Percentiles rank a stretch among this genome's conserved stretches.
Conservation (phyloP, 2,797 vertebrate genomes). For the Xenops minutus region DNA sequence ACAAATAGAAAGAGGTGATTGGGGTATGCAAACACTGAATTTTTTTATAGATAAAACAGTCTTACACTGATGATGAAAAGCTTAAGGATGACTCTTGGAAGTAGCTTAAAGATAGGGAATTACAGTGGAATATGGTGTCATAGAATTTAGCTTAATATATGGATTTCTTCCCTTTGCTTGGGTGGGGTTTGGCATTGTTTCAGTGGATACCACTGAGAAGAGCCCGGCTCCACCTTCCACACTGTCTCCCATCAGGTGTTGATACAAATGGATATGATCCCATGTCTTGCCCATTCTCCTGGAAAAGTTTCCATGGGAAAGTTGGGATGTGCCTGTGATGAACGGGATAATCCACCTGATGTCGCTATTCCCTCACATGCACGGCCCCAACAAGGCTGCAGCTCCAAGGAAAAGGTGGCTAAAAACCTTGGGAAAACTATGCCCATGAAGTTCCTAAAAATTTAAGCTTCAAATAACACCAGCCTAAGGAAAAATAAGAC, state of each 20-base stretch:
- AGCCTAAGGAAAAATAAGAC: background rate
- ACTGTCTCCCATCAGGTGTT: background rate
- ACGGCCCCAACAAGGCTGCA: background rate
- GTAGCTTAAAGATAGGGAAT: background rate
- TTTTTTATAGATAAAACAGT: background rate
- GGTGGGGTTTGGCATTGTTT: background rate
- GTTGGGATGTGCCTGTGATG: background rate
- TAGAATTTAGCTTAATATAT: too few relatives aligned
- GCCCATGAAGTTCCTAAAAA: accelerated
- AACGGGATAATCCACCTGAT: background rate
- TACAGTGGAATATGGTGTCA: background rate
- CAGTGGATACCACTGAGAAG: background rate
- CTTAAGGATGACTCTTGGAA: background rate
- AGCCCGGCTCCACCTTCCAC: background rate
- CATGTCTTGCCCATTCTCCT: accelerated
- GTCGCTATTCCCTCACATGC: background rate
- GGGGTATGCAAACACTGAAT: accelerated
- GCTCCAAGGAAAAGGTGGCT: background rate
- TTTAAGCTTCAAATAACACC: background rate
- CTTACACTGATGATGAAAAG: background rate
- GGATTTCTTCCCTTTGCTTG: background rate
- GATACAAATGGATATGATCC: background rate
- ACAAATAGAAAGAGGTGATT: background rate
- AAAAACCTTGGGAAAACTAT: background rate
- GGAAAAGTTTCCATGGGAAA: background rate